These are phyloP conservation scores for Gulo gulo DNA, from an alignment of 2,113 vertebrate genomes.

Conservation along the genomic window DNA sequence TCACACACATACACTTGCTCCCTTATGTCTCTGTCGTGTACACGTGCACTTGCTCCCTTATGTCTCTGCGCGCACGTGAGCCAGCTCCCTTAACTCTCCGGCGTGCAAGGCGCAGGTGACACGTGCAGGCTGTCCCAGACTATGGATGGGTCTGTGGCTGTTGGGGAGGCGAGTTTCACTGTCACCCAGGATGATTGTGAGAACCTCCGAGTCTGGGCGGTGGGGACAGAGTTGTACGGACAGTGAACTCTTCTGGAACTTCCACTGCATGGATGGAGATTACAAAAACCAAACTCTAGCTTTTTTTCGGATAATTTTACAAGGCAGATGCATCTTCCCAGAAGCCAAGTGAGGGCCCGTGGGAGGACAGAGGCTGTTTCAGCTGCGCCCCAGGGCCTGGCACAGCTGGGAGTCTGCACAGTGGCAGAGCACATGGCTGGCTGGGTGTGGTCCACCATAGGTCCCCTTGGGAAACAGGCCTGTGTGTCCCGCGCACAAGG, in stretches of 20 bases:
- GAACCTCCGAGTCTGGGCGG: not conserved
- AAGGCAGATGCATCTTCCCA: not conserved
- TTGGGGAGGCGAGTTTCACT: not conserved
- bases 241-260: not conserved
- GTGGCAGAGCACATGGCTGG: fast-evolving
- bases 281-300: not conserved
- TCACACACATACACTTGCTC: too few species aligned
- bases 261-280: not conserved
- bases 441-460: too few species aligned
- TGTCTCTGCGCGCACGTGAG: fast-evolving
- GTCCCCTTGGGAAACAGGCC: not conserved
- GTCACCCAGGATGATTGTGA: too few species aligned
- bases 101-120: too few species aligned
- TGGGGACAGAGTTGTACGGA: too few species aligned
- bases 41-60: too few species aligned
- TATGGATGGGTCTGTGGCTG: not conserved
- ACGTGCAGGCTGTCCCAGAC: too few species aligned
- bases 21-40: too few species aligned
- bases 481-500: not conserved
- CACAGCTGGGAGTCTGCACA: not conserved
- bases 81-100: fast-evolving
- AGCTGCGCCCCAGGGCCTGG: fast-evolving
- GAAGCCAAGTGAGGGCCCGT: not conserved
- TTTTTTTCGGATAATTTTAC: not conserved
- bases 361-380: not conserved